phyloP scores from a whole-genome alignment of 2,113 vertebrate species.

The Picathartes gymnocephalus region DNA sequence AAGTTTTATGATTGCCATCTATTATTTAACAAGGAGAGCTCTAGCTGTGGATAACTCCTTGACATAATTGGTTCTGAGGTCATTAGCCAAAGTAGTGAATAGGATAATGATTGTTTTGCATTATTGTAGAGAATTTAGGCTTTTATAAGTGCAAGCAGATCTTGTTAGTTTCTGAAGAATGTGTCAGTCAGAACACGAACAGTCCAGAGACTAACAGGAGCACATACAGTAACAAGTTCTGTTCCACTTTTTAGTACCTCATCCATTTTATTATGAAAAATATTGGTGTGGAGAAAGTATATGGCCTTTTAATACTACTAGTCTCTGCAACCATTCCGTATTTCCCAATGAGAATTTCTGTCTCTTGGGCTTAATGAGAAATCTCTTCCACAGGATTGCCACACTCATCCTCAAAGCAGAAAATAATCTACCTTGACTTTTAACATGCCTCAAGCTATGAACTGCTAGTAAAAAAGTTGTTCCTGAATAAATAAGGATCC shows the following conservation, averaged over 20 bases:
- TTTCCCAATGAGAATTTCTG: neutral
- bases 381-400: neutral
- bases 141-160: neutral
- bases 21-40: neutral
- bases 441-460: neutral
- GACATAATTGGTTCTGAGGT: neutral
- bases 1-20: neutral
- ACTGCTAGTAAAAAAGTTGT: neutral
- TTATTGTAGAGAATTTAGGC: neutral
- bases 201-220: neutral
- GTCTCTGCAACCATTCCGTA: neutral
- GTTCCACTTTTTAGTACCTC: neutral
- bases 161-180: neutral
- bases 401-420: neutral
- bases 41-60: neutral
- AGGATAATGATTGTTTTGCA: neutral
- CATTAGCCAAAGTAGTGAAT: slow-evolving; percentile 3
- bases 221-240: neutral
- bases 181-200: neutral
- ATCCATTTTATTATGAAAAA: neutral
- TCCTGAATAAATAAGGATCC: neutral
- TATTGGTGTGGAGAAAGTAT: neutral
- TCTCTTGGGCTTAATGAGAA: neutral
- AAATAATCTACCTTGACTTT: neutral
- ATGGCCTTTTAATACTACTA: neutral